Base-by-base conservation (phyloP, 2,888 invertebrate species). In the Pomacea canaliculata region DNA sequence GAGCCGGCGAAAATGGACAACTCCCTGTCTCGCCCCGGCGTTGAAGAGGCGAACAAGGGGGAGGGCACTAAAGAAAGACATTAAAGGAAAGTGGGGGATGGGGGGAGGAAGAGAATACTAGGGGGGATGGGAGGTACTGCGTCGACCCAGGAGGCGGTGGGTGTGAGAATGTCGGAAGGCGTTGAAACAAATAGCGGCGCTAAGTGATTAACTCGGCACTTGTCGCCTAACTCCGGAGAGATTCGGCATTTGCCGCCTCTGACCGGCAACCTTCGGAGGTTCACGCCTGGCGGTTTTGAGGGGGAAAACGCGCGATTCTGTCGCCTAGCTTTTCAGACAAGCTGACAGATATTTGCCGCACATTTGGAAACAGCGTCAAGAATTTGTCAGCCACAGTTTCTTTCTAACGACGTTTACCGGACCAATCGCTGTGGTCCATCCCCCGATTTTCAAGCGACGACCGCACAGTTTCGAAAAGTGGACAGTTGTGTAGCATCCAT, bases 151-250 rank as follows among this genome's bases (percentile, higher is more conserved):
- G 71, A 48, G 46, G 48, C 37, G 62, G 12, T 19, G 62, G 48
- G 62, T 12, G 46, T 37, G 51, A 37, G 51, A 66, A 51, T 65
- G 62, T 65, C 51, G 67, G 18, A 59, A 68, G 73, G 74, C 62
- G 74, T 74, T 74, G 74, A 74, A 74, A 69, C 74, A 74, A 74
- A 74, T 74, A 67, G 69, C 60, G 46, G 74, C 74, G 69, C 60
- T 74, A 69, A 74, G 74, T 74, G 74, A 74, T 74, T 74, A 74
- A 69, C 74, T 74, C 74, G 69, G 74, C 74, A 60, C 74, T 74
- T 74, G 74, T 74, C 74, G 74, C 74, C 74, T 69, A 68, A 69
- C 69, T 74, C 74, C 74, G 74, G 56, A 62, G 74, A 74, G 74
- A 74, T 19, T 74, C 74, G 74, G 74, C 69, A 60, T n/a, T 63